Base-by-base conservation (phyloP, 30 jellyfish, hydroid and myxozoan genomes). In the Hydractinia echinata region DNA sequence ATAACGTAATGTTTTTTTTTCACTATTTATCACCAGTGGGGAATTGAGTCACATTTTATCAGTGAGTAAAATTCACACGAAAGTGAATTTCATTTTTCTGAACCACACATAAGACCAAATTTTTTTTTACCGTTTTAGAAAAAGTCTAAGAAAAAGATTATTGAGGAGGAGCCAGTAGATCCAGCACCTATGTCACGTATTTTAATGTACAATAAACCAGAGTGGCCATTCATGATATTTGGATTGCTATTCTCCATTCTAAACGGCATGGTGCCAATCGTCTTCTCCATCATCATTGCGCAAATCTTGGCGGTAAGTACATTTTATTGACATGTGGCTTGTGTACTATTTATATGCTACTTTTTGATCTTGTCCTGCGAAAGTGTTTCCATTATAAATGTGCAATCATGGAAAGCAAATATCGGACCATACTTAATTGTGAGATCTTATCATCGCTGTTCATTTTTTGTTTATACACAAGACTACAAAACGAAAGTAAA, bases 251-350 rank as follows among this genome's bases (percentile, higher is more conserved):
- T 81, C 73, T 86, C 92, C 52, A 88, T 82, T 39, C 54, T 89
- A 49, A 70, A 86, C n/a, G 96, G 96, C 8, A 85, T 78, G 5
- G 67, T 83, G 21, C 96, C 96, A 14, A 89, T 89, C 6, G 90
- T 79, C 14, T 81, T 89, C 54, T 85, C 96, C 8, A 49, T 89
- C n/a, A 76, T 89, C 39, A 83, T 89, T 82, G 77, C 95, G 66
- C 94, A 83, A 83, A 44, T 89, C 16, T 62, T 89, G 73, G 76
- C 81, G 92, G 96, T 79, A 67, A 15, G 53, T 15, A 21, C 14
- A 0, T 11, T 58, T 30, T 30, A 0, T 30, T 30, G 44, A 30
- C 19, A 60, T 16, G n/a, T 60, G n/a, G n/a, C 2, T 30, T 0
- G 44, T 30, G 44, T 30, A 30, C 44, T 30, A 30, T 30, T 30